Evolutionary conservation across 2,113 vertebrate genomes (phyloP).

Genomic region (Sceloporus undulatus): DNA sequence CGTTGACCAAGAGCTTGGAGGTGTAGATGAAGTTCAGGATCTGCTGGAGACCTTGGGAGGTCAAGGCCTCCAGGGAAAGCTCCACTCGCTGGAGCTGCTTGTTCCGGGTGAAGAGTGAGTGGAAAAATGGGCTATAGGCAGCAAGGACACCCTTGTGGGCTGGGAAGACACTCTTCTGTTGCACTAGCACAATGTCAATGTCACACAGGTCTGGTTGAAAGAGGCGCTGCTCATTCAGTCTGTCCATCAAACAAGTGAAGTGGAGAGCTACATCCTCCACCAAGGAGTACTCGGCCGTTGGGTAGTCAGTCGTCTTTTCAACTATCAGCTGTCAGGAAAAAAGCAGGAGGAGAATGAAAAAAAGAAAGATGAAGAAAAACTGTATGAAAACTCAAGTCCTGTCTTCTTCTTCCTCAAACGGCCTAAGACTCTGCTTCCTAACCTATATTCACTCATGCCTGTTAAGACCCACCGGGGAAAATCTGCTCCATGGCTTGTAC

Average conservation of each 20-base stretch:
- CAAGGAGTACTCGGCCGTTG: constrained; percentile 92
- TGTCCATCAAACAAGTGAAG: constrained; percentile 97
- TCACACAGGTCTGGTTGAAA: constrained; percentile 95
- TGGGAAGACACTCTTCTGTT: constrained; percentile 90
- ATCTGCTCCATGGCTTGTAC: too few relatives aligned
- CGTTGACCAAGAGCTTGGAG: constrained; percentile 92
- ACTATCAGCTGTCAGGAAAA: constrained; percentile 88
- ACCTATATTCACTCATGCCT: not conserved
- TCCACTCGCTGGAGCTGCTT: constrained; percentile 92
- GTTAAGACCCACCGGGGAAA: too few relatives aligned
- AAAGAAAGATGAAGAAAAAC: not conserved
- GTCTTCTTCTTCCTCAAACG: not conserved
- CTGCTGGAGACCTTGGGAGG: constrained; percentile 91
- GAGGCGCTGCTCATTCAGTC: constrained; percentile 93
- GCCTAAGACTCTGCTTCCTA: not conserved
- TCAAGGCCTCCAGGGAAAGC: constrained; percentile 91
- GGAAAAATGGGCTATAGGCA: constrained; percentile 95
- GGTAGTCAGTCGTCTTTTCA: constrained; percentile 94
- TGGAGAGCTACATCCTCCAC: constrained; percentile 96
- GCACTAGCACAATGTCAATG: constrained; percentile 95
- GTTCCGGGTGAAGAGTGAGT: constrained; percentile 93
- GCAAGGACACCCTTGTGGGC: constrained; percentile 95
- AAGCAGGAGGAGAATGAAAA: not conserved
- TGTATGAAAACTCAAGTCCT: not conserved
- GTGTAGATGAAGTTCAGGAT: constrained; percentile 98